A percentile compares a stretch with the other conserved stretches of the same genome.
Conservation (phyloP, 2,797 vertebrate genomes). For the Chromobotia macracanthus region DNA sequence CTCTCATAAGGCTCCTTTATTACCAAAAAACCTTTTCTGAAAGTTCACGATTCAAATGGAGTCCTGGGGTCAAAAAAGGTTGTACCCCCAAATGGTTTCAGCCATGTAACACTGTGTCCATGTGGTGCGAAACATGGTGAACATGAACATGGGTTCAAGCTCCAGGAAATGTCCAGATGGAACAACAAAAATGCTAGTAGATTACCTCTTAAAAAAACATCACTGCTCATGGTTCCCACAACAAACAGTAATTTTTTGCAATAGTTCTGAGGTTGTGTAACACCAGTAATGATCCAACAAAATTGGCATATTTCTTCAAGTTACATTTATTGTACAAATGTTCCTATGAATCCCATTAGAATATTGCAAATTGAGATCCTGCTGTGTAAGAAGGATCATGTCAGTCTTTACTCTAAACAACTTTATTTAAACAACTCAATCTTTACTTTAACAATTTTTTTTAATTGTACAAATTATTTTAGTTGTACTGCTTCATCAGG, state of each 20-base stretch:
- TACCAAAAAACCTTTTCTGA: slow-evolving; percentile 26
- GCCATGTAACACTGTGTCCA: slow-evolving; percentile 53
- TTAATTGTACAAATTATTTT: background rate
- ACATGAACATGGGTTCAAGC: slow-evolving; percentile 35
- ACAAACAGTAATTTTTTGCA: slow-evolving; percentile 22
- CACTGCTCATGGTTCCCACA: slow-evolving; percentile 40
- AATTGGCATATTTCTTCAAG: slow-evolving; percentile 19
- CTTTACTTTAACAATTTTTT: background rate
- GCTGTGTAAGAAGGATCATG: slow-evolving; percentile 4
- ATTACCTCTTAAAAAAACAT: slow-evolving; percentile 45
- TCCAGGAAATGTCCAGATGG: slow-evolving; percentile 47
- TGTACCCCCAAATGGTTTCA: slow-evolving; percentile 54
- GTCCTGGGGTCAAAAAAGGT: slow-evolving; percentile 8
- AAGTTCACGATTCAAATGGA: slow-evolving; percentile 9
- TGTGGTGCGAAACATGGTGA: slow-evolving; percentile 41
- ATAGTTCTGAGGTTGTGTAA: slow-evolving; percentile 17
- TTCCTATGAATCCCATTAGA: slow-evolving; percentile 19
- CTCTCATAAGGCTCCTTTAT: slow-evolving; percentile 30
- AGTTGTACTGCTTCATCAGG: too few species aligned
- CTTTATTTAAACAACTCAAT: too few species aligned
- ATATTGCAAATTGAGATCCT: slow-evolving; percentile 20
- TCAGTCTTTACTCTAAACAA: slow-evolving; percentile 9
- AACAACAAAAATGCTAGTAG: slow-evolving; percentile 40
- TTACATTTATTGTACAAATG: slow-evolving; percentile 44
- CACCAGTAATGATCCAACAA: slow-evolving; percentile 30